A percentile compares a stretch with the other conserved stretches of the same genome.
These are phyloP conservation scores for Aulostomus chinensis DNA, from an alignment of 2,797 vertebrate genomes.

Conservation along the genomic window DNA sequence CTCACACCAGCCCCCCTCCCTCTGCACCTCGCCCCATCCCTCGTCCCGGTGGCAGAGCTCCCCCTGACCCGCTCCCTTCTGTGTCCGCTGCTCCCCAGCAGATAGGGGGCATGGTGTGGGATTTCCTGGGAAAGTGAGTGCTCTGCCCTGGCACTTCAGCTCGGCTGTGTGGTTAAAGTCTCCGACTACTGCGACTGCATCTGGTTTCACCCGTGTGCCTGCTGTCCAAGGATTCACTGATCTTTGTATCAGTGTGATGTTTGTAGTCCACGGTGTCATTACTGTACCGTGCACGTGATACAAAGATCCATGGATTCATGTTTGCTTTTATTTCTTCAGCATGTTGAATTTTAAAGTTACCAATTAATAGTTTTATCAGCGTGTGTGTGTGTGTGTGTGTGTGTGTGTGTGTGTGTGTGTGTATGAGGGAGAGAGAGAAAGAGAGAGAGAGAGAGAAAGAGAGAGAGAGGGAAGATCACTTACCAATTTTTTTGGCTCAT, in stretches of 20 bases:
- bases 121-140: conserved; percentile 85
- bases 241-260: conserved; percentile 53
- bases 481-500: too few relatives aligned
- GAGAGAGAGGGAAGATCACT: too few relatives aligned
- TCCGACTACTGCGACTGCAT: conserved; percentile 55
- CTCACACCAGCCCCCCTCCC: conserved; percentile 56
- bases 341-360: too few relatives aligned
- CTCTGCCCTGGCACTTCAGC: conserved; percentile 80
- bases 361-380: too few relatives aligned
- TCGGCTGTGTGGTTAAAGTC: conserved; percentile 66
- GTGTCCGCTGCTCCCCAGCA: conserved; percentile 78
- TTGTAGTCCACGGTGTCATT: neutral
- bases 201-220: conserved; percentile 54
- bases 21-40: conserved; percentile 62
- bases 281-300: conserved; percentile 26
- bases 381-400: too few relatives aligned
- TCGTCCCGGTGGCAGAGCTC: conserved; percentile 80
- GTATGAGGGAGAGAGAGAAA: too few relatives aligned
- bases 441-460: too few relatives aligned
- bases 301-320: conserved; percentile 55
- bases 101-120: conserved; percentile 82
- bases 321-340: conserved; percentile 31
- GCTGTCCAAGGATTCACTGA: conserved; percentile 34
- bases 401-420: too few relatives aligned
- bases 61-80: conserved; percentile 82